These are phyloP conservation scores for Lasioglossum marginatum DNA, from an alignment of 2,888 invertebrate species.

Conservation along the genomic window DNA sequence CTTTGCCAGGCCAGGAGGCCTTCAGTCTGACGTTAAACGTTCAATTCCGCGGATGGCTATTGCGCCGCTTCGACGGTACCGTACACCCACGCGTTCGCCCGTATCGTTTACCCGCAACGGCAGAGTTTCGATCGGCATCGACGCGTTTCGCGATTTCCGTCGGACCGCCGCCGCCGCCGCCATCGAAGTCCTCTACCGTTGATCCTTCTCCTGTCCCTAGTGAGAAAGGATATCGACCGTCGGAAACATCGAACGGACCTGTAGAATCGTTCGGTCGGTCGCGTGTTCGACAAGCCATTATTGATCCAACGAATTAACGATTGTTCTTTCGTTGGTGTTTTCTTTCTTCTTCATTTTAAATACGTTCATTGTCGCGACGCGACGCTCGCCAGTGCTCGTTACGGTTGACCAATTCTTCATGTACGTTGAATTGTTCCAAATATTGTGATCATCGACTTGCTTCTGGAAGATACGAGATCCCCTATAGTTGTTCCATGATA, in stretches of 20 bases:
- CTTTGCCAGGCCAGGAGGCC: constrained; percentile 62
- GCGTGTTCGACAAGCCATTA: neutral
- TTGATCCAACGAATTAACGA: constrained; percentile 9
- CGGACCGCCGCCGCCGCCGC: neutral
- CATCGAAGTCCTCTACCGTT: neutral
- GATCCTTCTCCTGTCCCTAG: neutral
- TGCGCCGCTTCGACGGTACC: constrained; percentile 68
- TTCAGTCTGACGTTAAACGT: constrained; percentile 82
- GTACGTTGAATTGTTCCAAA: neutral
- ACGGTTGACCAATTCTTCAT: neutral
- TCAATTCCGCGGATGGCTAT: constrained; percentile 76
- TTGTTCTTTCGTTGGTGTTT: neutral
- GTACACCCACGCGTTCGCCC: constrained; percentile 67
- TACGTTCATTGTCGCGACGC: neutral
- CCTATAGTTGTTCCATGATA: neutral
- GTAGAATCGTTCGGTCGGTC: neutral
- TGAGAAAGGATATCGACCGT: neutral
- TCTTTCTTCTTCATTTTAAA: neutral
- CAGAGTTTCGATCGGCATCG: constrained; percentile 11
- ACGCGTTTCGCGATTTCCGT: constrained; percentile 1
- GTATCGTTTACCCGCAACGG: constrained; percentile 33
- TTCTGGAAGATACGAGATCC: neutral
- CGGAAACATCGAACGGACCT: neutral
- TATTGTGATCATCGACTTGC: neutral
- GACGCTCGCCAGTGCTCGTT: neutral